Percentiles rank a stretch among this genome's conserved stretches.
These are phyloP conservation scores for Lineus longissimus DNA, from an alignment of 1,140 invertebrate genomes.

Conservation along the genomic window DNA sequence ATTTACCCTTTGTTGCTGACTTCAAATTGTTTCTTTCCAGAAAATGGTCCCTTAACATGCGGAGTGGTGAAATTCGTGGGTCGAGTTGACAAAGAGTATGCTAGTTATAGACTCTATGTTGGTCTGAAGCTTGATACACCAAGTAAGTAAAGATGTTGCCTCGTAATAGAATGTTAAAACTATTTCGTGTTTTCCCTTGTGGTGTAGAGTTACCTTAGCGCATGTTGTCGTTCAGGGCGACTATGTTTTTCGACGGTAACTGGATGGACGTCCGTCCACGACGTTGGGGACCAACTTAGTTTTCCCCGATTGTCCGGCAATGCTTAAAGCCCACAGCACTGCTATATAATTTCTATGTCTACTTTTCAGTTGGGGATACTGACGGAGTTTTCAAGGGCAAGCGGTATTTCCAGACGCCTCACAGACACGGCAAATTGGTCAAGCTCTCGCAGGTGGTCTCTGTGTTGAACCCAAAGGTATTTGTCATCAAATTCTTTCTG, in stretches of 20 bases:
- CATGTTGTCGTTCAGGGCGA: no score
- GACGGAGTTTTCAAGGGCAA: constrained; percentile 39
- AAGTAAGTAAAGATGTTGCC: constrained; percentile 19
- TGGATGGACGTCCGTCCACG: no score
- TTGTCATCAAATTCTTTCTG: no score
- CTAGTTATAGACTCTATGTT: constrained; percentile 28
- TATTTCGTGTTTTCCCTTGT: no score
- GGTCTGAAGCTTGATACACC: constrained; percentile 37
- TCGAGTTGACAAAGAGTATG: constrained; percentile 26
- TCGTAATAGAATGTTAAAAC: no score
- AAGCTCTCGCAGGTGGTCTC: constrained; percentile 34
- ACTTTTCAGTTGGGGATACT: constrained; percentile 38
- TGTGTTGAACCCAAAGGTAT: constrained; percentile 36
- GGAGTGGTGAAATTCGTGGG: constrained; percentile 43
- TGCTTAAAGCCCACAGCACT: no score
- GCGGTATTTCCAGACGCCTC: constrained; percentile 37
- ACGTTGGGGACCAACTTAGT: no score
- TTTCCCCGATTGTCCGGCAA: no score
- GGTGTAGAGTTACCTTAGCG: no score
- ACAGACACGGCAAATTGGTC: constrained; percentile 39
- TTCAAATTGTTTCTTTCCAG: constrained; percentile 22
- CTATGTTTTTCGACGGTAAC: no score
- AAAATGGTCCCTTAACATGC: constrained; percentile 33
- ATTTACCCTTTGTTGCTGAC: no score
- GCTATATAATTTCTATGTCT: no score